Evolutionary conservation across 2,113 vertebrate species (phyloP).

Genomic region (Dolichallabes microphthalmus): DNA sequence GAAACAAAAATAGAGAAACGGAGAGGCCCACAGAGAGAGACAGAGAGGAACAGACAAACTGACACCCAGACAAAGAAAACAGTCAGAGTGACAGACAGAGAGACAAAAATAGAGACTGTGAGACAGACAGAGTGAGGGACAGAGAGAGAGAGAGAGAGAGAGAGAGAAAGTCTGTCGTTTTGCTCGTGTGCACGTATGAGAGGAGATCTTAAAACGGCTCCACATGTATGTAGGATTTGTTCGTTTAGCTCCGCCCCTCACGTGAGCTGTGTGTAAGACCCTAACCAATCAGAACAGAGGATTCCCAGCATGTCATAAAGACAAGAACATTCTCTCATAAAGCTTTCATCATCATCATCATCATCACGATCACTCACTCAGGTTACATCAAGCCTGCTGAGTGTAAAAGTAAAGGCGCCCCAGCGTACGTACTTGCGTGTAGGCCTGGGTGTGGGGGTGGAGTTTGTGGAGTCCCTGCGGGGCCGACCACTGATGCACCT

Average conservation of each 20-base stretch:
- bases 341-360: not conserved
- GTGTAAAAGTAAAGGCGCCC: not conserved
- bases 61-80: no score
- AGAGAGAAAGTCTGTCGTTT: no score
- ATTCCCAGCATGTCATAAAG: not conserved
- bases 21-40: no score
- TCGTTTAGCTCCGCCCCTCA: not conserved
- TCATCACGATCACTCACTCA: not conserved
- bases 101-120: no score
- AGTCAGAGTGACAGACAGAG: no score
- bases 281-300: not conserved
- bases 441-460: conserved; percentile 74
- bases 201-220: no score
- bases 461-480: conserved; percentile 81
- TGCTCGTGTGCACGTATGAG: no score
- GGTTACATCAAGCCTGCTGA: not conserved
- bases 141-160: no score
- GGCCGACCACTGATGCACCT: conserved; percentile 83
- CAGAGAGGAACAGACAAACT: no score
- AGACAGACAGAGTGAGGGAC: no score
- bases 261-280: not conserved
- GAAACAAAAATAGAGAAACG: no score
- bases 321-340: not conserved
- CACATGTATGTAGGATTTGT: no score
- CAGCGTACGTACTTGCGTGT: conserved; percentile 80